Evolutionary conservation across 2,113 vertebrate genomes (phyloP), one percentile per base, ranked within the genome.

Genomic region (Chamaea fasciata): DNA sequence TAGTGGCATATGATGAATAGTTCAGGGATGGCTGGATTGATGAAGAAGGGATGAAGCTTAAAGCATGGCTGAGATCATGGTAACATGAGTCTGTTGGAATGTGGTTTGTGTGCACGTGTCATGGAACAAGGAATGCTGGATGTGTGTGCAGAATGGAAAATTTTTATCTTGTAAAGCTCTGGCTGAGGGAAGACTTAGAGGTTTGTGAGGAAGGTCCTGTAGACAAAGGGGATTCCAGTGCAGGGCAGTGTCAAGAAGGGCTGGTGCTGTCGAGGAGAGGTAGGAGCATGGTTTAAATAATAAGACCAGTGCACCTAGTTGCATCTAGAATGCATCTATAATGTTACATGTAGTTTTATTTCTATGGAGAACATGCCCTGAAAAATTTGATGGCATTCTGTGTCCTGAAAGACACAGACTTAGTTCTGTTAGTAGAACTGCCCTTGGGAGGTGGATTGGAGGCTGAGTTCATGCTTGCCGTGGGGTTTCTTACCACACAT

Each of bases 391-490:
- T 77, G 62, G 16, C 12, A 4, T 42, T 15, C 7, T 67, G 16
- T 6, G 13, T 46, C 19, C 27, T 68, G 41, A 31, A 73, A 65
- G n/a, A 64, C 24, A 31, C 15, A 44, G n/a, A 35, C 12, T n/a
- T 35, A n/a, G 9, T 77, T 71, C 31, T 94, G 13, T 68, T 80
- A 42, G 70, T n/a, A 63, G 19, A 47, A 23, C 37, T 65, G 17
- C 13, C 9, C 37, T 53, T 78, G 15, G 8, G 26, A 50, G 56
- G 15, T 70, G 41, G 22, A 11, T 52, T 76, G 84, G 68, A 81
- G 77, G 33, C 30, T 27, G 17, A 7, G 18, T 59, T 82, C 5
- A 46, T 2, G 6, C 31, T 90, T 73, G n/a, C 37, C 0, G 0
- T 59, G 41, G 6, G 35, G 18, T 56, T 88, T 68, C 67, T 83